Base-by-base conservation (phyloP, 2,888 invertebrate species). In the Xanthia togata region DNA sequence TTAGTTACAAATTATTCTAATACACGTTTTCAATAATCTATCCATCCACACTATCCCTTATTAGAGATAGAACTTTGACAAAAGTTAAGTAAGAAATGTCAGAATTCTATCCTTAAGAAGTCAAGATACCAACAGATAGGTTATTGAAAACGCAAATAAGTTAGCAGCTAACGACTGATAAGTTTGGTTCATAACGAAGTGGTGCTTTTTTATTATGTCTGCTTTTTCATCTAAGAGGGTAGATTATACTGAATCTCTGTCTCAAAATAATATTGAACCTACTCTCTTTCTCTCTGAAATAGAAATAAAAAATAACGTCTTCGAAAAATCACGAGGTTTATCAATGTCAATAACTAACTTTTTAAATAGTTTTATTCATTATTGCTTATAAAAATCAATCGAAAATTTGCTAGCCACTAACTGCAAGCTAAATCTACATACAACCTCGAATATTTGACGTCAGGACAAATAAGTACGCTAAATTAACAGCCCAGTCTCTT, bases 1-100 rank as follows among this genome's bases (percentile, higher is more conserved):
- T 85, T 86, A 86, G 79, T 79, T 73, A 86, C 87, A 72, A 68
- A 64, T 70, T 75, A 72, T 35, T 55, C 47, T 76, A 73, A 62
- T 12, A 17, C 47, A 57, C 12, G 31, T 23, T 81, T 60, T 50
- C 20, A 68, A 73, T 82, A 44, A 59, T 26, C 20, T 31, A 47
- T 38, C 59, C 5, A 44, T 14, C 14, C 12, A 0, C 9, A 0
- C 5, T 20, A 20, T 14, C 1, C 4, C 14, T 14, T 50, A 17
- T 17, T 35, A 65, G 23, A 41, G 8, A 67, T 67, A 53, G 23
- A 26, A 26, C 11, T 38, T 67, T 67, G 55, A n/a, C 57, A 26
- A 17, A 31, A 41, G 20, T n/a, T 14, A 59, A 4, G 12, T 38
- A 55, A 38, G 68, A 31, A n/a, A 59, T 9, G 38, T 31, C 55